Percentiles rank a stretch among this genome's conserved stretches.
These are phyloP conservation scores for Nyctalus aviator DNA, from an alignment of 2,797 vertebrate genomes.

Conservation along the genomic window DNA sequence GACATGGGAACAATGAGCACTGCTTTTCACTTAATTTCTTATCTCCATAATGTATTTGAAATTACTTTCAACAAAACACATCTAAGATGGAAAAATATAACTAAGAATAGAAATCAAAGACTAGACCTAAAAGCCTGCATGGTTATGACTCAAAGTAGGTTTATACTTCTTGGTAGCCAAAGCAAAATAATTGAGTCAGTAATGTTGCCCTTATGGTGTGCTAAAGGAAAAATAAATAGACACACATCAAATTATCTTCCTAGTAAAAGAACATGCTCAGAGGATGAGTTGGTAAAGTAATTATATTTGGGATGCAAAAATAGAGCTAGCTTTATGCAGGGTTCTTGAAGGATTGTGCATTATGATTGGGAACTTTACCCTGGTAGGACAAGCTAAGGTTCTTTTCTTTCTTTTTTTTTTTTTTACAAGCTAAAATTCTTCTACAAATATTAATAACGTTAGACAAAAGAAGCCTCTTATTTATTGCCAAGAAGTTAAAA, in stretches of 20 bases:
- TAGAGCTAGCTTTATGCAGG: background rate
- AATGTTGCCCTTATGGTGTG: background rate
- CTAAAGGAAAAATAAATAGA: constrained; percentile 16
- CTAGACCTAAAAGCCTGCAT: background rate
- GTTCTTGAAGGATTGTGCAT: background rate
- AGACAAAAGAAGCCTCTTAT: constrained; percentile 8
- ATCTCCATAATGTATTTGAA: constrained; percentile 45
- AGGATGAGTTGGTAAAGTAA: constrained; percentile 18
- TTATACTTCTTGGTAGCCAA: constrained; percentile 34
- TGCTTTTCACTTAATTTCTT: constrained; percentile 50
- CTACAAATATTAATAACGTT: constrained; percentile 23
- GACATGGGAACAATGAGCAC: background rate
- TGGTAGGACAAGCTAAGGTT: constrained; percentile 21
- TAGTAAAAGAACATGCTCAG: background rate
- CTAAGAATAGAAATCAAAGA: constrained; percentile 18
- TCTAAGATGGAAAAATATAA: constrained; percentile 10
- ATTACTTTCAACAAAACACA: constrained; percentile 13
- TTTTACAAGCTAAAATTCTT: constrained; percentile 7
- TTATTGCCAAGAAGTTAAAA: constrained; percentile 20
- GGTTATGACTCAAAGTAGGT: background rate
- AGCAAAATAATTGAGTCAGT: background rate
- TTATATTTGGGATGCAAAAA: background rate
- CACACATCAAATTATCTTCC: background rate
- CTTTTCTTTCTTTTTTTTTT: background rate
- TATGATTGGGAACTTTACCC: constrained; percentile 25